Evolutionary conservation across 2,888 invertebrate species (phyloP).

Genomic region (Acrobasis suavella): DNA sequence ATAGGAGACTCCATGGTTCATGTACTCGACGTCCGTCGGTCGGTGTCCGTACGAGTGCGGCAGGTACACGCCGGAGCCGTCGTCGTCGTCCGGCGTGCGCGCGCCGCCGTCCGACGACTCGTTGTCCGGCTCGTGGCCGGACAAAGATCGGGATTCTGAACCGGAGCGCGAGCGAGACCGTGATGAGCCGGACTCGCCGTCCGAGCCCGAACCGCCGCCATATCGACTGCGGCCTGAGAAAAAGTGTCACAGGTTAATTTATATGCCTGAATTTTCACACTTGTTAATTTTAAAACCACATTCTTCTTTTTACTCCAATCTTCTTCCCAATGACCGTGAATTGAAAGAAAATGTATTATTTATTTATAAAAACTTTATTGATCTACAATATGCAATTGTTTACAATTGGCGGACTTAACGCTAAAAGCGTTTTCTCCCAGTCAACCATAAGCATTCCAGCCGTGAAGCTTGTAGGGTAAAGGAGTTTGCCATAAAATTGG

Average conservation of each 20-base stretch:
- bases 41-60: slow-evolving; percentile 83
- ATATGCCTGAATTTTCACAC: not conserved
- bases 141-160: slow-evolving; percentile 86
- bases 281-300: too few species aligned
- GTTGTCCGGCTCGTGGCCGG: slow-evolving; percentile 89
- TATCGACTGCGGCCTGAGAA: slow-evolving; percentile 85
- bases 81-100: slow-evolving; percentile 85
- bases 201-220: slow-evolving; percentile 80
- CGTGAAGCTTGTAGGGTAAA: too few species aligned
- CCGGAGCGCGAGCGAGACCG: slow-evolving; percentile 82
- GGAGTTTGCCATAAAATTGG: too few species aligned
- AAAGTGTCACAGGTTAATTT: not conserved
- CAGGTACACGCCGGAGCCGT: slow-evolving; percentile 84
- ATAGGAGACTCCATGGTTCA: slow-evolving; percentile 83
- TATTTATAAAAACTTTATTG: too few species aligned
- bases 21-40: slow-evolving; percentile 69
- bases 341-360: too few species aligned
- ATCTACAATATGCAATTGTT: too few species aligned
- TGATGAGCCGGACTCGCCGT: slow-evolving; percentile 87
- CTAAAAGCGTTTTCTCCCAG: too few species aligned
- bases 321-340: too few species aligned
- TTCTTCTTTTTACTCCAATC: too few species aligned
- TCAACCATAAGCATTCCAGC: too few species aligned
- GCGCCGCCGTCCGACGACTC: slow-evolving; percentile 89
- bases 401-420: too few species aligned